A percentile compares a stretch with the other conserved stretches of the same genome.
phyloP scores from a whole-genome alignment of 2,888 invertebrate species.

The Cacoxenus indagator region DNA sequence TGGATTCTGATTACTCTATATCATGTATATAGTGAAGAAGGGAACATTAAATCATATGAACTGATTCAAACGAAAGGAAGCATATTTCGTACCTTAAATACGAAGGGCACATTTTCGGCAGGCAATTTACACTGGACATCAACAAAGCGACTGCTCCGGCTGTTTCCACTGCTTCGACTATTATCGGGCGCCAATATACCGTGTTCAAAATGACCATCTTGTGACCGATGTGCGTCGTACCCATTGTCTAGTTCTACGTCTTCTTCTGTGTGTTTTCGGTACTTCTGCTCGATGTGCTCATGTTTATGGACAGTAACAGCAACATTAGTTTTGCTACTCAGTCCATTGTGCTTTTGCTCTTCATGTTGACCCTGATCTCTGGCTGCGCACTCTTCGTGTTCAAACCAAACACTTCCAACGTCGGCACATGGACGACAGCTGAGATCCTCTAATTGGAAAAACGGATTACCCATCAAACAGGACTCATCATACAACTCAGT shows the following conservation, averaged over 20 bases:
- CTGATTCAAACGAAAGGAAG: not conserved
- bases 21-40: too few relatives aligned
- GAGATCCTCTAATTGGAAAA: slow-evolving; percentile 84
- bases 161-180: too few relatives aligned
- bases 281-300: not conserved
- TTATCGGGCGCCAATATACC: too few relatives aligned
- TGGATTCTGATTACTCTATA: slow-evolving; percentile 75
- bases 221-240: not conserved
- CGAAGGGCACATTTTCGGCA: slow-evolving; percentile 71
- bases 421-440: slow-evolving; percentile 88
- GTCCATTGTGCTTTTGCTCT: too few relatives aligned
- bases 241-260: not conserved
- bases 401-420: slow-evolving; percentile 74
- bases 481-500: slow-evolving; percentile 86
- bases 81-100: slow-evolving; percentile 70
- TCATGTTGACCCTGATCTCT: too few relatives aligned
- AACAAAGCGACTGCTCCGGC: too few relatives aligned
- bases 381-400: slow-evolving; percentile 44
- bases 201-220: not conserved
- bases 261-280: slow-evolving; percentile 15
- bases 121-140: slow-evolving; percentile 40
- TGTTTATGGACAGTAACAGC: not conserved
- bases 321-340: too few relatives aligned
- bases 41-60: slow-evolving; percentile 9
- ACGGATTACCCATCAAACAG: slow-evolving; percentile 87